Conservation (phyloP, 2,888 invertebrate genomes). For the Pandemis cinnamomeana region DNA sequence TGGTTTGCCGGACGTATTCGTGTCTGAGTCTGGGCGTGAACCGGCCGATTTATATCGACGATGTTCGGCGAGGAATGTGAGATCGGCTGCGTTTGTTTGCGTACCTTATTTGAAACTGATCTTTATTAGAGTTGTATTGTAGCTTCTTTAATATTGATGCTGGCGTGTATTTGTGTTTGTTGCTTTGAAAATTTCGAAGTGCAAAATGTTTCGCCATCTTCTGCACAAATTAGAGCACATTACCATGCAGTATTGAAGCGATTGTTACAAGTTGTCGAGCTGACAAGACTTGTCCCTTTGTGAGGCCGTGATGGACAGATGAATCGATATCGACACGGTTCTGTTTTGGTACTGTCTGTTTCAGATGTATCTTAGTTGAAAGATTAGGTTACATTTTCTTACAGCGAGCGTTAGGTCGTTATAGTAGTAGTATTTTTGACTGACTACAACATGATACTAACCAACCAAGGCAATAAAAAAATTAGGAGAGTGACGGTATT, state of each 20-base stretch:
- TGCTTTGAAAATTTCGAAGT: not conserved
- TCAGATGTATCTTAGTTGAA: not conserved
- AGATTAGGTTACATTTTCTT: not conserved
- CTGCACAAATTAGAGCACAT: conserved; percentile 35
- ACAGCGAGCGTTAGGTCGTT: not conserved
- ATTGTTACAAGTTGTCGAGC: conserved; percentile 21
- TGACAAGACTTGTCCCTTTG: conserved; percentile 41
- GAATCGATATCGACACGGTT: conserved; percentile 40
- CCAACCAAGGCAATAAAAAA: no score
- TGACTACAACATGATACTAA: no score
- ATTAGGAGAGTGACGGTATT: no score
- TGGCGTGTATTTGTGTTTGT: not conserved
- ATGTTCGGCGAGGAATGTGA: conserved; percentile 37
- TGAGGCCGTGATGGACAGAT: conserved; percentile 41
- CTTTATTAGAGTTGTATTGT: no score
- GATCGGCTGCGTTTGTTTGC: conserved; percentile 2
- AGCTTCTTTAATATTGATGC: not conserved
- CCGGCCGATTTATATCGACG: conserved; percentile 33
- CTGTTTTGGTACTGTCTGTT: conserved; percentile 9
- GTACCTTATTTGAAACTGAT: not conserved
- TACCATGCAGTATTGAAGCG: conserved; percentile 26
- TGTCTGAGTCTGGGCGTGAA: conserved; percentile 29
- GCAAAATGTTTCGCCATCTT: conserved; percentile 9
- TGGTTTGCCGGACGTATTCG: conserved; percentile 36
- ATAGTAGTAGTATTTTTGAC: not conserved